A percentile compares a stretch with the other conserved stretches of the same genome.
Conservation (phyloP, 2,113 vertebrate species). For the Prionailurus bengalensis region DNA sequence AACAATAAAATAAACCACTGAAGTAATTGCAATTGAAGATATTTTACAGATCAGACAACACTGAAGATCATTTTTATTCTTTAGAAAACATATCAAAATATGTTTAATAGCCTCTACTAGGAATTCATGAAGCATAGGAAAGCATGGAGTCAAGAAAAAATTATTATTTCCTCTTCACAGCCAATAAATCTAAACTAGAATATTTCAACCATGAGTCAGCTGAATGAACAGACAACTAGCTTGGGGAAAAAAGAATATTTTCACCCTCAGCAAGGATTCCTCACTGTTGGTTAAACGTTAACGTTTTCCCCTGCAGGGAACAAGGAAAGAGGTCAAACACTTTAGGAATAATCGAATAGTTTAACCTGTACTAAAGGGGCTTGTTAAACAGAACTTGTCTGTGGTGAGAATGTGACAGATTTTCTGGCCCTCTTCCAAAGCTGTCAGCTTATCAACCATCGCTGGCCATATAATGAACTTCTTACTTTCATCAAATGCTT, state of each 20-base stretch:
- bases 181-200: constrained; percentile 36
- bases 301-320: constrained; percentile 70
- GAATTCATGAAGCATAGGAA: background rate
- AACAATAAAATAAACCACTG: background rate
- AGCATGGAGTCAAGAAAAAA: background rate
- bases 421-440: constrained; percentile 37
- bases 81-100: background rate
- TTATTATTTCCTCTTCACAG: background rate
- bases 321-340: constrained; percentile 78
- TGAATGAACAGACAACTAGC: constrained; percentile 3
- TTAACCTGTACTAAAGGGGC: constrained; percentile 60
- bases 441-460: constrained; percentile 60
- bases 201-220: constrained; percentile 6
- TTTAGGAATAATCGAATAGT: constrained; percentile 68
- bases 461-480: constrained; percentile 28
- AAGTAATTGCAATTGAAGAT: background rate
- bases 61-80: background rate
- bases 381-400: constrained; percentile 73
- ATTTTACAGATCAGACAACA: background rate
- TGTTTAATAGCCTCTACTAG: background rate
- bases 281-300: constrained; percentile 78
- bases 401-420: constrained; percentile 59
- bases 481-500: constrained; percentile 12
- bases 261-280: constrained; percentile 58
- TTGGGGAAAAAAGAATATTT: background rate